A percentile compares a stretch with the other conserved stretches of the same genome.
These are phyloP conservation scores for Oxytorus armatus DNA, from an alignment of 2,888 invertebrate species.

Conservation along the genomic window DNA sequence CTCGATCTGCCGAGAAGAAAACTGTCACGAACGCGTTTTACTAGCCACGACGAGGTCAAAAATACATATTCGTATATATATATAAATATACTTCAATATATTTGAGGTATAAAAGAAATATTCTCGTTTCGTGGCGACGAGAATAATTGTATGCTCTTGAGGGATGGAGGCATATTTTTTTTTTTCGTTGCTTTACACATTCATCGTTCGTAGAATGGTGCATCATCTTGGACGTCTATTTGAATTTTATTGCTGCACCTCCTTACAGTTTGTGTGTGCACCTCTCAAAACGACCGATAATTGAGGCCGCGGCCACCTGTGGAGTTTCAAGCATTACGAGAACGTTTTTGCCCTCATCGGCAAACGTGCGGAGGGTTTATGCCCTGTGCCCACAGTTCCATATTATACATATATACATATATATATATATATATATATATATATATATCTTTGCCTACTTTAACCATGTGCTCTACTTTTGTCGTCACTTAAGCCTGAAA, in stretches of 20 bases:
- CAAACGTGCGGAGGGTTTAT: constrained; percentile 27
- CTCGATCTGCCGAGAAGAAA: constrained; percentile 20
- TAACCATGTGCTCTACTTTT: not conserved
- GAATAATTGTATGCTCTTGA: not conserved
- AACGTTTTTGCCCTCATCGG: constrained; percentile 70
- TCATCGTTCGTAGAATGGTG: constrained; percentile 45
- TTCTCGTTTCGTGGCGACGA: not conserved
- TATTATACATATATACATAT: not conserved
- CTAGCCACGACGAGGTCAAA: not conserved
- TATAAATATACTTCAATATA: not conserved
- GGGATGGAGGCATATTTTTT: not conserved
- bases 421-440: not conserved
- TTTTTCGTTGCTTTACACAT: constrained; percentile 40
- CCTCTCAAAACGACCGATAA: constrained; percentile 60
- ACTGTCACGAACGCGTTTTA: constrained; percentile 5
- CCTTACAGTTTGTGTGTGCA: constrained; percentile 15
- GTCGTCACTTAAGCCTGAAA: not conserved
- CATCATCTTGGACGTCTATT: constrained; percentile 47
- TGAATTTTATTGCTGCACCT: constrained; percentile 35
- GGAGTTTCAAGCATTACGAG: constrained; percentile 68
- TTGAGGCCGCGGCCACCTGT: constrained; percentile 74
- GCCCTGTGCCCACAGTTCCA: constrained; percentile 8
- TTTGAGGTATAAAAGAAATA: constrained; percentile 9
- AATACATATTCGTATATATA: not conserved
- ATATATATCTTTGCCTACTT: not conserved